Evolutionary conservation across 1,140 invertebrate species (phyloP), one percentile per base, ranked within the genome.

Genomic region (Dermatophagoides farinae): DNA sequence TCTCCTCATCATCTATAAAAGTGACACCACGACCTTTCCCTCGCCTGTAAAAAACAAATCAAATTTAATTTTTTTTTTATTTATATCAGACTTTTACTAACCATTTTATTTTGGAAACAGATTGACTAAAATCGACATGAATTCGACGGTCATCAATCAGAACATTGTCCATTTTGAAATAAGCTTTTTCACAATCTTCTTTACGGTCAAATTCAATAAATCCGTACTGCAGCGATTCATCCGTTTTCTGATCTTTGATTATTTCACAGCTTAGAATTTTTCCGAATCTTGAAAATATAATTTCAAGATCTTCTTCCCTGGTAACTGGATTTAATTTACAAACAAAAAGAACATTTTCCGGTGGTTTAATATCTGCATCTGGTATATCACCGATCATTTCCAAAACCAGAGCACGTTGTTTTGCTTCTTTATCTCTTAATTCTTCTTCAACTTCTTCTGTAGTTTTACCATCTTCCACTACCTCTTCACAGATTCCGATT

Each of bases 131-230:
- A 73, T 99, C 96, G 1, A 99, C 96, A 73, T 99, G 95, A 66
- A 99, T 98, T 66, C 96, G 77, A 50, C 96, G 74, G 70, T 99
- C 96, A 75, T 99, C 96, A 67, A 99, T 98, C 0, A 98, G 74
- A 0, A 98, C 93, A 76, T 99, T 99, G 69, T 97, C 93, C 96
- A 99, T 99, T 77, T 99, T 99, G 67, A 98, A 95, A 74, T 91
- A 99, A 4, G 96, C 96, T 65, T 88, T 84, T 76, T 99, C 96
- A 76, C 95, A 98, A 11, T 91, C 81, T 71, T 95, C 70, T 82
- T 66, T 62, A 64, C 93, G 83, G 62, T 86, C 86, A 78, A 98
- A 99, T 73, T 99, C 96, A 65, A 99, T 88, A 71, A 99, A 99
- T 4, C 92, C 96, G 74, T 99, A 99, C 69, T 99, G 95, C 53